Evolutionary conservation across 2,888 invertebrate species (phyloP).

Genomic region (Spatulosminthurus flaviceps): DNA sequence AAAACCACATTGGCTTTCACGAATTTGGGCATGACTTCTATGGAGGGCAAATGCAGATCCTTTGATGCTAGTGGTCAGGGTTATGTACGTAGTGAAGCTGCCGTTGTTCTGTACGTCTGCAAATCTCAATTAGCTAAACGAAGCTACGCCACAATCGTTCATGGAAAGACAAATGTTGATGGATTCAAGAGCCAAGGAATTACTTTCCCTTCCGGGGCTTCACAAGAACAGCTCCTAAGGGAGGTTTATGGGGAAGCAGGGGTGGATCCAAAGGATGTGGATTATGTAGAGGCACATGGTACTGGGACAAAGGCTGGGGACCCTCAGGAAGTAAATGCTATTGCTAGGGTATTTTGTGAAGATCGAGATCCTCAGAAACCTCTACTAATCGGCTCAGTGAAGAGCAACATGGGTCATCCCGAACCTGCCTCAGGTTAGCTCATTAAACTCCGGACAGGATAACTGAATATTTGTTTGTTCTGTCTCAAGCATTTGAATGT

Average conservation of each 20-base stretch:
- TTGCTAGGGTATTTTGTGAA: slow-evolving; percentile 85
- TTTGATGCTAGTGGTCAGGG: slow-evolving; percentile 88
- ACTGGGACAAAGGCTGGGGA: slow-evolving; percentile 92
- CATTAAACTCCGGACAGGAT: too few relatives aligned
- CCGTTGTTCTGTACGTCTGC: slow-evolving; percentile 83
- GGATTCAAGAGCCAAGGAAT: slow-evolving; percentile 76
- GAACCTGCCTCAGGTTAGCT: slow-evolving; percentile 66
- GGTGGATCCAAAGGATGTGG: slow-evolving; percentile 75
- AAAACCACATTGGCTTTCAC: slow-evolving; percentile 91
- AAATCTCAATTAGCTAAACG: slow-evolving; percentile 79
- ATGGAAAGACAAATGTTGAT: slow-evolving; percentile 91
- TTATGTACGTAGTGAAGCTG: slow-evolving; percentile 90
- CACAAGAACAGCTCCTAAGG: slow-evolving; percentile 70
- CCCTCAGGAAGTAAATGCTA: slow-evolving; percentile 95
- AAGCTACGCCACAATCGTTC: slow-evolving; percentile 85
- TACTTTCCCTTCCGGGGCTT: slow-evolving; percentile 59
- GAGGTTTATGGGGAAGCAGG: slow-evolving; percentile 75
- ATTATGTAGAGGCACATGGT: slow-evolving; percentile 87
- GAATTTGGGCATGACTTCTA: slow-evolving; percentile 90
- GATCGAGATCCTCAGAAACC: slow-evolving; percentile 75
- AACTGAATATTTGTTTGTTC: too few relatives aligned
- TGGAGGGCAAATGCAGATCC: slow-evolving; percentile 87
- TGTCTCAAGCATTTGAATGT: too few relatives aligned
- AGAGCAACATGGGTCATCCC: slow-evolving; percentile 72
- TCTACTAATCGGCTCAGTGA: slow-evolving; percentile 83